A percentile compares a stretch with the other conserved stretches of the same genome.
These are phyloP conservation scores for Hydrolagus affinis DNA, from an alignment of 2,113 vertebrate species.

Conservation along the genomic window DNA sequence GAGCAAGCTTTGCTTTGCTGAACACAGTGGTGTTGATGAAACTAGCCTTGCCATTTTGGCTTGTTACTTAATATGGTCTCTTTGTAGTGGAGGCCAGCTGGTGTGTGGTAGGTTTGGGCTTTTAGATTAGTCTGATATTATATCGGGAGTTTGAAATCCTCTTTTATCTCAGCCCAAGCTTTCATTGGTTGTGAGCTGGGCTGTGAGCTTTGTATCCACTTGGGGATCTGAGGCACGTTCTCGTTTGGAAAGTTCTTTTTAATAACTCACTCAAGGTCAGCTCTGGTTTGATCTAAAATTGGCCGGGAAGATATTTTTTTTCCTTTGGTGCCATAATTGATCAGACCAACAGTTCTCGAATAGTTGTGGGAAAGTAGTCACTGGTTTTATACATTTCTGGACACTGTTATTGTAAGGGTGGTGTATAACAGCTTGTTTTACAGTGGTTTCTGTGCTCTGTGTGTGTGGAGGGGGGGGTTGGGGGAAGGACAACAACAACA, in stretches of 20 bases:
- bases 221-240: background rate
- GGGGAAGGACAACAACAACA: too few species aligned
- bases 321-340: too few species aligned
- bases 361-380: too few species aligned
- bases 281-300: background rate
- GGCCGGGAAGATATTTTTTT: too few species aligned
- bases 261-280: background rate
- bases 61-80: background rate
- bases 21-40: background rate
- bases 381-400: too few species aligned
- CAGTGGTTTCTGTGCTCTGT: too few species aligned
- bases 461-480: too few species aligned
- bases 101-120: background rate
- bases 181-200: background rate
- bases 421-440: too few species aligned
- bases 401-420: too few species aligned
- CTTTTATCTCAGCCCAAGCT: conserved; percentile 9
- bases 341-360: too few species aligned
- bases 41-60: background rate
- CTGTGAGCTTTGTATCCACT: background rate
- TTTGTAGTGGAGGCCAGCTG: conserved; percentile 17
- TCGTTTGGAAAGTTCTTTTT: background rate
- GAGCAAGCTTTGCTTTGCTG: background rate
- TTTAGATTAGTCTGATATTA: conserved; percentile 21
- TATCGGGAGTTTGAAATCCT: conserved; percentile 23